Evolutionary conservation across 2,797 vertebrate genomes (phyloP).

Genomic region (Falco columbarius): DNA sequence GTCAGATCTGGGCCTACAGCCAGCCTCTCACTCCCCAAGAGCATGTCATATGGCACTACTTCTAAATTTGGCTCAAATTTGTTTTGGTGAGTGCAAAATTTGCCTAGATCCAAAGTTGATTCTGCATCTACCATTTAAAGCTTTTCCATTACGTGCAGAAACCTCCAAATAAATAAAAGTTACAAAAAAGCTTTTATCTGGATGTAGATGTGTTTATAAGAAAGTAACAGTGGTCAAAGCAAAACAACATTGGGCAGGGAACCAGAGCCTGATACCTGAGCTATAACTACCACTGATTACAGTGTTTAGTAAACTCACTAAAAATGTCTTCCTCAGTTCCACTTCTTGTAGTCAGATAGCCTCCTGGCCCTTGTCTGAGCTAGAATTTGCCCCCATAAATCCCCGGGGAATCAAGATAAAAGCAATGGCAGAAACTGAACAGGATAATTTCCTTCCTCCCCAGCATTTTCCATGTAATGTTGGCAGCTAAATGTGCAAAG

Average conservation of each 20-base stretch:
- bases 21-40: conserved; percentile 20
- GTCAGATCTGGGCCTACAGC: conserved; percentile 44
- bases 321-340: neutral
- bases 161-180: neutral
- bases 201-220: neutral
- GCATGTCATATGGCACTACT: conserved; percentile 36
- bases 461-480: neutral
- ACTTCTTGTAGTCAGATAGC: neutral
- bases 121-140: conserved; percentile 3
- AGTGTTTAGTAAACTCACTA: neutral
- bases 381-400: neutral
- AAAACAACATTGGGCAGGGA: neutral
- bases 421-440: neutral
- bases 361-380: neutral
- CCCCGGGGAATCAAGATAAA: neutral
- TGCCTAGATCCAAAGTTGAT: neutral
- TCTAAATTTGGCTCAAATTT: conserved; percentile 46
- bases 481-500: neutral
- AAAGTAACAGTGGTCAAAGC: neutral
- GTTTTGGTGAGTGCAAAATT: conserved; percentile 38
- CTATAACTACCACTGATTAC: neutral
- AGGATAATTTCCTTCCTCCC: neutral
- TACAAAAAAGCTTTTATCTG: conserved; percentile 19
- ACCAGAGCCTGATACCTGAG: neutral
- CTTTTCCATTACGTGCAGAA: neutral